Conservation (phyloP, 2,113 vertebrate species). For the Chrysochloris asiatica region DNA sequence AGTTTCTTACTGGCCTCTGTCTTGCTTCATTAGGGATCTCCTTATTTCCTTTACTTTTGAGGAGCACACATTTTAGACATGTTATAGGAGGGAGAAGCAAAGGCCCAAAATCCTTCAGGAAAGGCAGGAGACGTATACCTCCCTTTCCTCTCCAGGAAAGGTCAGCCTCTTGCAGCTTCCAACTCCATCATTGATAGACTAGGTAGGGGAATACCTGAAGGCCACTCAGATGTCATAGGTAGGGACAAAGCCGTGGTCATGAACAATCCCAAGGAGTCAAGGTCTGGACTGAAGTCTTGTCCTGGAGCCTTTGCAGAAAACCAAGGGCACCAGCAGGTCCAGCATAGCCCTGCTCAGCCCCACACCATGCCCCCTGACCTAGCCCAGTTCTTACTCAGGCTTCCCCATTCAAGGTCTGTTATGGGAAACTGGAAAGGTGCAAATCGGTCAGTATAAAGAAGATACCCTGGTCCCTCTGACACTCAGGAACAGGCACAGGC, state of each 20-base stretch:
- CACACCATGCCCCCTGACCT: not conserved
- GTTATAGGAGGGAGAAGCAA: not conserved
- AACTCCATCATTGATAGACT: not conserved
- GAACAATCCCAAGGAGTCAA: not conserved
- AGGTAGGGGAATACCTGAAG: not conserved
- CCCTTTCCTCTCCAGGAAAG: not conserved
- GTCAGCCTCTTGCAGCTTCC: not conserved
- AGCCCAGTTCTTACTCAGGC: not conserved
- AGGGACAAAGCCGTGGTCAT: not conserved
- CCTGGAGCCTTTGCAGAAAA: not conserved
- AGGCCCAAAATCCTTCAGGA: not conserved
- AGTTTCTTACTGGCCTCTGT: not conserved
- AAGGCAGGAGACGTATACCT: not conserved
- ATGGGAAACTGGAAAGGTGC: not conserved
- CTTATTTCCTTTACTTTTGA: constrained; percentile 7
- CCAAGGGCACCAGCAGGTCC: not conserved
- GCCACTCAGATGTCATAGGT: not conserved
- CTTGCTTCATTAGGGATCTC: not conserved
- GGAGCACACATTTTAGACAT: not conserved
- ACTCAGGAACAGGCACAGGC: not conserved
- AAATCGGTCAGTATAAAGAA: not conserved
- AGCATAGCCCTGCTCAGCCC: not conserved
- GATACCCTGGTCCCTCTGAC: not conserved
- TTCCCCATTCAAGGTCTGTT: not conserved
- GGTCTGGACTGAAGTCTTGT: not conserved